These are phyloP conservation scores for Phasianus colchicus DNA, from an alignment of 2,113 vertebrate species.

Conservation along the genomic window DNA sequence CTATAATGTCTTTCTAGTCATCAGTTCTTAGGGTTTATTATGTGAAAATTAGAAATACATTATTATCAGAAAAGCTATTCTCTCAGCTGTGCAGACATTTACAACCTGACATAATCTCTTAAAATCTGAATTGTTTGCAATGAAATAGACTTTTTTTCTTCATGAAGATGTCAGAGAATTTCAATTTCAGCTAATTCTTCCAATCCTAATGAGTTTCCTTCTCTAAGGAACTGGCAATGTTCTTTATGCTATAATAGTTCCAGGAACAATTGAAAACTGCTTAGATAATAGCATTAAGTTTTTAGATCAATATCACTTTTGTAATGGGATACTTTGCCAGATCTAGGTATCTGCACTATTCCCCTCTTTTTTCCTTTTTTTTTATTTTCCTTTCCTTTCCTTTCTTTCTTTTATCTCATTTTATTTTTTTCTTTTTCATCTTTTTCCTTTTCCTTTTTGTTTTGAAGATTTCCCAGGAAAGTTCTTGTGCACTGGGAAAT, in stretches of 20 bases:
- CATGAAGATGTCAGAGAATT: constrained; percentile 79
- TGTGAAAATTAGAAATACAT: constrained; percentile 81
- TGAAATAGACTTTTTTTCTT: constrained; percentile 73
- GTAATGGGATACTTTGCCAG: constrained; percentile 69
- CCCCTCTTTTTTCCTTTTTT: neutral
- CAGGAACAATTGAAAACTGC: constrained; percentile 79
- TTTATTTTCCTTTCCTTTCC: neutral
- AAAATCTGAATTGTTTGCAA: constrained; percentile 74
- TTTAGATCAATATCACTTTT: constrained; percentile 76
- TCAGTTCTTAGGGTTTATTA: constrained; percentile 72
- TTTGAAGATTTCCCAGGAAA: constrained; percentile 58
- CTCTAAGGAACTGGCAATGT: constrained; percentile 74
- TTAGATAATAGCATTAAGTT: constrained; percentile 71
- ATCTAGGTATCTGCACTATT: constrained; percentile 26
- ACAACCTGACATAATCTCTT: constrained; percentile 78
- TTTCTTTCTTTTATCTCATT: neutral
- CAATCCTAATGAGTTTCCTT: constrained; percentile 66
- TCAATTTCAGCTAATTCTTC: constrained; percentile 83
- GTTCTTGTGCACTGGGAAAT: constrained; percentile 22
- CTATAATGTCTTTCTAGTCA: constrained; percentile 75
- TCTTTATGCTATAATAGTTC: constrained; percentile 73
- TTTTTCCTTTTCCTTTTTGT: neutral
- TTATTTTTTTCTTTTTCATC: neutral
- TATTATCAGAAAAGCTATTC: constrained; percentile 76
- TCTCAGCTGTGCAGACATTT: constrained; percentile 71